A percentile compares a stretch with the other conserved stretches of the same genome.
Conservation (phyloP, 2,113 vertebrate genomes). For the Istiophorus platypterus region DNA sequence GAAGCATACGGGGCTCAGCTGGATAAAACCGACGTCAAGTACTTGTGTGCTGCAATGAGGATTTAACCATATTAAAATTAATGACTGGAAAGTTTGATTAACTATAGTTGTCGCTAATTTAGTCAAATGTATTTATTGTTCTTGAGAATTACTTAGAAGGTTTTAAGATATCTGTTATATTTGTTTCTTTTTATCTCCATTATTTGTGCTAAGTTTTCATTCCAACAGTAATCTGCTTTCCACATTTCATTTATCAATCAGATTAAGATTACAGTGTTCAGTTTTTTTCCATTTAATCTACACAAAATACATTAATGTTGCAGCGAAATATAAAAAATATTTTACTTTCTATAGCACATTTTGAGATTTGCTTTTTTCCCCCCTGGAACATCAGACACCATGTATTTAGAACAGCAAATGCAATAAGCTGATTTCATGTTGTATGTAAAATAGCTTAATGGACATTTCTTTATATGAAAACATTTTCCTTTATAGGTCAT, state of each 20-base stretch:
- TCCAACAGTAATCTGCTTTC: background rate
- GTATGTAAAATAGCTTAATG: slow-evolving; percentile 6
- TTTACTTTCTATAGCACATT: background rate
- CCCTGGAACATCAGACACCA: background rate
- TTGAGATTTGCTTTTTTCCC: background rate
- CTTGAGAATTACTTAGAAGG: background rate
- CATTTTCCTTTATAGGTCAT: slow-evolving; percentile 37
- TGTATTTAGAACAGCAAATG: background rate
- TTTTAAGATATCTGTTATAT: background rate
- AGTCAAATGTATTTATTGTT: background rate
- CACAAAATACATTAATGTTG: background rate
- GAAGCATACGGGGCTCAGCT: background rate
- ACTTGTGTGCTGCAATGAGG: background rate
- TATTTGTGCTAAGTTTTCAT: background rate
- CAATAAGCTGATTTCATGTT: background rate
- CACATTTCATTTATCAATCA: background rate
- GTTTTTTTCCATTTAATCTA: background rate
- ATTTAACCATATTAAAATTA: background rate
- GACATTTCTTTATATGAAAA: slow-evolving; percentile 39
- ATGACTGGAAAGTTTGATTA: background rate
- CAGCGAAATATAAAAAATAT: background rate
- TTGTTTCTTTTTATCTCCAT: background rate
- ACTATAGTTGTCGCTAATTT: background rate
- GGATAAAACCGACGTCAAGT: background rate
- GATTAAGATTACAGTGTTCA: background rate